Evolutionary conservation across 92 coral and sea anemone species (phyloP), one percentile per base, ranked within the genome.

Genomic region (Bergia puertoricense): DNA sequence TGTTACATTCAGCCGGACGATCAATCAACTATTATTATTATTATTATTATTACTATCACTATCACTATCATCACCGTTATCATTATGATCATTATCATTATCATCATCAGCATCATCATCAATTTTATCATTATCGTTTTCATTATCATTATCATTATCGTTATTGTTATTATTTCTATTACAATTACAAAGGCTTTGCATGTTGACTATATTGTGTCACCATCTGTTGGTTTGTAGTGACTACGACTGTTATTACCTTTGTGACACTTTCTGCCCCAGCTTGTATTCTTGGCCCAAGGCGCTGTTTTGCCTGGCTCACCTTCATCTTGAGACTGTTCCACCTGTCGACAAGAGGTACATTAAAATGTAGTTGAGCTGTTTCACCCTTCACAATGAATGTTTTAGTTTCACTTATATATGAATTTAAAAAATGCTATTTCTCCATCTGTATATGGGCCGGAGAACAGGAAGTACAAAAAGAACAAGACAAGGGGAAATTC

Each of bases 311-410:
- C 82, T 97, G 98, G 86, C 94, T 96, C 9, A 97, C 99, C 88
- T 97, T 97, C 99, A 97, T 95, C 89, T 97, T 97, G 72, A 97
- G 93, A 83, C 91, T 97, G 87, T 95, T 97, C 99, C 99, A 97
- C 81, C 99, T 96, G 66, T 30, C 76, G 9, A 73, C 66, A 90
- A 56, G 36, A 88, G 67, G 45, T 10, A 81, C 18, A 59, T 18
- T 30, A 4, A 37, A 20, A 8, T 36, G 46, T 1, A 85, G 56
- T 43, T 37, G 9, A 50, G n/a, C 23, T 38, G 77, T 37, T 22
- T 5, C 14, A 30, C 18, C 9, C 80, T 69, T 36, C 22, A 56
- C 36, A 65, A 22, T 48, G 18, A n/a, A 10, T 20, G 23, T 22
- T 9, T 43, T 11, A 8, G 40, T 15, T 16, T 75, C 23, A 71